Percentiles rank a stretch among this genome's conserved stretches.
Conservation (phyloP, 2,888 invertebrate species). For the Podabrus alpinus region DNA sequence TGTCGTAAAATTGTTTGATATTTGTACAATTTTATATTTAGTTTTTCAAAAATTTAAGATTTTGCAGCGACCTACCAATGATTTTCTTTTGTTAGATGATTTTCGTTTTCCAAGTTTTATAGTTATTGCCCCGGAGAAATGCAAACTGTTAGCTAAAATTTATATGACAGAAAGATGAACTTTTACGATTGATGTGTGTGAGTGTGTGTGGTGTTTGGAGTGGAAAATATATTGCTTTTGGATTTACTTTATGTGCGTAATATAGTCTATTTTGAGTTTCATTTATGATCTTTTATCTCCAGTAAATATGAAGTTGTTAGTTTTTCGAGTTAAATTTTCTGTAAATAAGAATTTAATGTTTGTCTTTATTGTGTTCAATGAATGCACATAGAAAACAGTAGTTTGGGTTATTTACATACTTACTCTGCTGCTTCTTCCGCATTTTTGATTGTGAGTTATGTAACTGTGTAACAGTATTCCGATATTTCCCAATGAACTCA, state of each 20-base stretch:
- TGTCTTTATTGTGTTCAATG: not conserved
- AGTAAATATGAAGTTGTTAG: not conserved
- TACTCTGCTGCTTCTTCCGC: not conserved
- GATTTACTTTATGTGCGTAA: not conserved
- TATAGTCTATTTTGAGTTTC: not conserved
- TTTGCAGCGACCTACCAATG: not conserved
- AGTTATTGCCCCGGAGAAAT: not conserved
- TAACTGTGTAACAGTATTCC: not conserved
- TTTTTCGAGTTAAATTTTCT: not conserved
- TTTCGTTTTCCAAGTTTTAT: not conserved
- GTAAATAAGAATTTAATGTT: not conserved
- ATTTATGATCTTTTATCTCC: not conserved
- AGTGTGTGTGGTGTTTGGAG: not conserved
- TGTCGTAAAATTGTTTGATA: not conserved
- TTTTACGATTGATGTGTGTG: constrained; percentile 7
- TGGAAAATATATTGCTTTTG: not conserved
- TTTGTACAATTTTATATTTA: not conserved
- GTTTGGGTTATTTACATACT: not conserved
- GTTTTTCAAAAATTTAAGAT: not conserved
- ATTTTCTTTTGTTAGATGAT: not conserved
- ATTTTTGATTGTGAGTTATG: not conserved
- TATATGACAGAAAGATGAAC: constrained; percentile 14
- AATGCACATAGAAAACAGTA: not conserved
- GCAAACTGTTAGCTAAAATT: constrained; percentile 9
- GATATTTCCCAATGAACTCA: not conserved